phyloP scores from a whole-genome alignment of 2,797 vertebrate species.

The Lacerta viridis region DNA sequence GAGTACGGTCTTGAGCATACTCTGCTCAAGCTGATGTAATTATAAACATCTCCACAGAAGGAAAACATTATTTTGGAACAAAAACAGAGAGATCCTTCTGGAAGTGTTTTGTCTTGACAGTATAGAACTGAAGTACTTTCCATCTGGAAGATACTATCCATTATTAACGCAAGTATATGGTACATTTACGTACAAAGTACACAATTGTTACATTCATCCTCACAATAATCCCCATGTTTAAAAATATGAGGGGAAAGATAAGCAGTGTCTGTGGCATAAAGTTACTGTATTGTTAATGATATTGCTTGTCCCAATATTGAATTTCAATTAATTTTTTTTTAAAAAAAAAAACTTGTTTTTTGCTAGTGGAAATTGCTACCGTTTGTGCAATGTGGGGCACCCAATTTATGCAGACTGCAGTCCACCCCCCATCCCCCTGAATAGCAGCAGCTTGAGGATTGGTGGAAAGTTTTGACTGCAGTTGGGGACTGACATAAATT shows the following conservation, averaged over 20 bases:
- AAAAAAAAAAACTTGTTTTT: not conserved
- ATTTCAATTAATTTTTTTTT: too few species aligned
- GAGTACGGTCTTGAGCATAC: not conserved
- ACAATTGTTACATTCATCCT: constrained; percentile 8
- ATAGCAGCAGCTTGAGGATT: not conserved
- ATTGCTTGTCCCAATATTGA: too few species aligned
- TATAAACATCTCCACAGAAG: constrained; percentile 24
- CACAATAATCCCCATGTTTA: not conserved
- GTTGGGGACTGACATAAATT: too few species aligned
- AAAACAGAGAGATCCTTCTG: constrained; percentile 27
- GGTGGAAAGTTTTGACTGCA: too few species aligned
- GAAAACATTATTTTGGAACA: not conserved
- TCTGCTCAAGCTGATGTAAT: not conserved
- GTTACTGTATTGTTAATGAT: too few species aligned
- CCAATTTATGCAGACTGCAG: not conserved
- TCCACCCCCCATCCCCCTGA: not conserved
- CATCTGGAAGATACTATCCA: not conserved
- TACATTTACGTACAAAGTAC: not conserved
- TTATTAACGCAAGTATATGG: constrained; percentile 18
- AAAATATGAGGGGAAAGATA: not conserved
- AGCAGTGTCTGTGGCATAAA: not conserved
- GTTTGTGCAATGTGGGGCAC: not conserved
- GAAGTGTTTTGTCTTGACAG: constrained; percentile 13
- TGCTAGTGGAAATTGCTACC: not conserved
- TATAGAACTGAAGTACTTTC: not conserved